Base-by-base conservation (phyloP, 2,888 invertebrate species). In the Cylloceria caligata region DNA sequence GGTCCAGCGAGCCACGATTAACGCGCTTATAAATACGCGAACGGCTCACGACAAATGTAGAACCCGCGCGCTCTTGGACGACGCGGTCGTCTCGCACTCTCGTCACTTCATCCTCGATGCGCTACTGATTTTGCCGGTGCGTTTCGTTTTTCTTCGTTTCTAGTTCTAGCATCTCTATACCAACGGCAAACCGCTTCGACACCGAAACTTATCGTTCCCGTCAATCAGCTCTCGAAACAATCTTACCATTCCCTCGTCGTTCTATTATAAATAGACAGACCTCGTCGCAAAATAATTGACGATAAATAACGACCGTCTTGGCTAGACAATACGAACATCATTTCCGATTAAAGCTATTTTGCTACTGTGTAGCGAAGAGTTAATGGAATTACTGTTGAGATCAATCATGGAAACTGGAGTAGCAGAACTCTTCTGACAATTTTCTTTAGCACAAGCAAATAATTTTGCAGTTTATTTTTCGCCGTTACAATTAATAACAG, bases 21-120 rank as follows among this genome's bases (percentile, higher is more conserved):
- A 86, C 77, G 81, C 80, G 87, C 80, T 81, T 89, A 88, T 89
- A 89, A 88, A 88, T 89, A 89, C 86, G 76, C 87, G 72, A 81
- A 78, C 78, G 84, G 76, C 80, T 84, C 83, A 81, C 84, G 86
- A 85, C 86, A 85, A 88, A 87, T 83, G 86, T 83, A 80, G 75
- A 80, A 75, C 75, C 76, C 80, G 49, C 80, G 73, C 80, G 72
- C 69, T 57, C 52, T 34, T 34, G 42, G 76, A 62, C 65, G 76
- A 64, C 55, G 73, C 67, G 71, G 72, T 64, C 34, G 42, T 24
- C 65, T 24, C 57, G 57, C 9, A 42, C 74, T 45, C 7, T n/a
- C 47, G 34, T 74, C 73, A 49, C 64, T 75, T 24, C 62, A 34
- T 68, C 42, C 34, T 16, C 11, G 16, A 39, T 52, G 42, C 27